A percentile compares a stretch with the other conserved stretches of the same genome.
These are phyloP conservation scores for Tragelaphus imberbis DNA, from an alignment of 2,113 vertebrate genomes.

Conservation along the genomic window DNA sequence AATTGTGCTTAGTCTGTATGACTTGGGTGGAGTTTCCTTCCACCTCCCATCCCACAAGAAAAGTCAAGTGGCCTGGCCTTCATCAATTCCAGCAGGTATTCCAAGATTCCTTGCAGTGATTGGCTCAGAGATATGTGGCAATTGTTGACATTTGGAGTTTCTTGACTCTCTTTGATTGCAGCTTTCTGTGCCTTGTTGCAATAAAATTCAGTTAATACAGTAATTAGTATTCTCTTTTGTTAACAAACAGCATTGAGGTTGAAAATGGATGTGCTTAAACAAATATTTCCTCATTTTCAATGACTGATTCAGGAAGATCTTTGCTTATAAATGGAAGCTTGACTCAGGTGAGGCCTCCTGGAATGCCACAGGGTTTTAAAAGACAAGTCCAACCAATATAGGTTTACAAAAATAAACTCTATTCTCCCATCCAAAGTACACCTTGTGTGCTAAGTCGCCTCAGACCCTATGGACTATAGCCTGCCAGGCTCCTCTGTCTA, in stretches of 20 bases:
- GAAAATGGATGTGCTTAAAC: conserved; percentile 34
- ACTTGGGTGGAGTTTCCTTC: background rate
- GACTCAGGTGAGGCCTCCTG: background rate
- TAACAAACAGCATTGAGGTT: background rate
- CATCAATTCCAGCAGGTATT: background rate
- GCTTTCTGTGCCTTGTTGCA: background rate
- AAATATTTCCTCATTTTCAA: background rate
- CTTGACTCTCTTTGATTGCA: background rate
- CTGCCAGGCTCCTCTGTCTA: background rate
- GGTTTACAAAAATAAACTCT: background rate
- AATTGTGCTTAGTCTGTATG: background rate
- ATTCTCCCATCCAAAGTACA: background rate
- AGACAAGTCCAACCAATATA: background rate
- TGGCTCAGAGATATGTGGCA: background rate
- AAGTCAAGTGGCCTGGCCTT: background rate
- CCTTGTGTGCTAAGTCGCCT: background rate
- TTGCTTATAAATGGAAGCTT: background rate
- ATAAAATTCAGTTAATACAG: background rate
- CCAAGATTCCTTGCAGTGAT: background rate
- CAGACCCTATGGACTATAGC: background rate
- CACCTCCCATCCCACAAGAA: background rate
- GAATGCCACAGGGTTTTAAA: background rate
- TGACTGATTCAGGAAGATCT: background rate
- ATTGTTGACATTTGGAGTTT: background rate
- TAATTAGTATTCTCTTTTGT: conserved; percentile 32